Evolutionary conservation across 1,140 invertebrate species (phyloP).

Genomic region (Battus philenor): DNA sequence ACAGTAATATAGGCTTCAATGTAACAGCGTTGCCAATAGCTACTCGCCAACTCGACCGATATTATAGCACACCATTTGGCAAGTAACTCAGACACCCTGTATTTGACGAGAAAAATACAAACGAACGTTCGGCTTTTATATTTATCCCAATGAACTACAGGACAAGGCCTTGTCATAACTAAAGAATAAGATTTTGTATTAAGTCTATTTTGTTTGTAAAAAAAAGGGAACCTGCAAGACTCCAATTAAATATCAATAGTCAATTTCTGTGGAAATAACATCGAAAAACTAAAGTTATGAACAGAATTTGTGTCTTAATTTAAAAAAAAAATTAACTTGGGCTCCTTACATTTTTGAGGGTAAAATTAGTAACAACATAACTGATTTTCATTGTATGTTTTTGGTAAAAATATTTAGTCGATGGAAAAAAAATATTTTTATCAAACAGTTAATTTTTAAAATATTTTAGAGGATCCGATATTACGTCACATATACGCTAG

Average conservation of each 20-base stretch:
- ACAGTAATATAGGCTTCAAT: slow-evolving; percentile 28
- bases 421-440: too few species aligned
- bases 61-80: slow-evolving; percentile 67
- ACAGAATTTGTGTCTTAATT: too few species aligned
- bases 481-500: not conserved
- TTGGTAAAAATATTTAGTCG: too few species aligned
- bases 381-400: too few species aligned
- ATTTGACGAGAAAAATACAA: slow-evolving; percentile 1
- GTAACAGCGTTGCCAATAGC: slow-evolving; percentile 38
- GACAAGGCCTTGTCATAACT: slow-evolving; percentile 37
- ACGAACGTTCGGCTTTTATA: slow-evolving; percentile 31
- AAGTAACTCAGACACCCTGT: slow-evolving; percentile 32
- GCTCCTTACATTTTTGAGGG: too few species aligned
- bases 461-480: not conserved
- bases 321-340: too few species aligned
- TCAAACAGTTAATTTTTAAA: too few species aligned
- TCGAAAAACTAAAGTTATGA: slow-evolving; percentile 8
- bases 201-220: slow-evolving; percentile 39
- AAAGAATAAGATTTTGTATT: slow-evolving; percentile 45
- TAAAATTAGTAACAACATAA: too few species aligned
- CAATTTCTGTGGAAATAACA: slow-evolving; percentile 13
- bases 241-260: slow-evolving; percentile 44
- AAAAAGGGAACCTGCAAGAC: slow-evolving; percentile 28
- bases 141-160: slow-evolving; percentile 34
- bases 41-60: slow-evolving; percentile 44